phyloP scores from a whole-genome alignment of 2,888 invertebrate genomes.

The Yponomeuta cagnagella region DNA sequence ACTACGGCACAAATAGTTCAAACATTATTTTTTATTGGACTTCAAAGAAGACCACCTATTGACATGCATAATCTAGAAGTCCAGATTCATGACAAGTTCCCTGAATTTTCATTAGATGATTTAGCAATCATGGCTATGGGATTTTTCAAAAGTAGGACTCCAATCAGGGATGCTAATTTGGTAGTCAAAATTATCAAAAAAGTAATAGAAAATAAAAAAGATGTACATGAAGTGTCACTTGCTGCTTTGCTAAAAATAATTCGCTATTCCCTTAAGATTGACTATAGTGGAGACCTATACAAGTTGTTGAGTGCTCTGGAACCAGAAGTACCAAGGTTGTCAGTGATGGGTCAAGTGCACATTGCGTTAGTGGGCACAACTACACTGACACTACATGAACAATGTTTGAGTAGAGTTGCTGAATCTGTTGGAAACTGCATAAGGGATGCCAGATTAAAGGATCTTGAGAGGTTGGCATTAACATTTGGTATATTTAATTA shows the following conservation, averaged over 20 bases:
- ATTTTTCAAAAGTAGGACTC: constrained; percentile 85
- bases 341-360: constrained; percentile 79
- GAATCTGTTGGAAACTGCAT: constrained; percentile 67
- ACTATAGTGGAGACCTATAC: constrained; percentile 54
- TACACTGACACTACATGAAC: constrained; percentile 51
- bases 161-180: constrained; percentile 69
- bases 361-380: constrained; percentile 77
- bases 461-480: constrained; percentile 82
- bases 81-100: constrained; percentile 65
- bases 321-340: constrained; percentile 75
- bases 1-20: constrained; percentile 79
- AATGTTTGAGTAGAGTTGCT: constrained; percentile 60
- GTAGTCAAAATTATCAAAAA: constrained; percentile 67
- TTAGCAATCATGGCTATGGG: constrained; percentile 83
- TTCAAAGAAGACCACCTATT: constrained; percentile 70
- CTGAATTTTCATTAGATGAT: constrained; percentile 78
- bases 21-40: constrained; percentile 79
- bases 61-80: constrained; percentile 81
- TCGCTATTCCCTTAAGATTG: constrained; percentile 72
- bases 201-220: constrained; percentile 64
- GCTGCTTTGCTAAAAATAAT: constrained; percentile 79
- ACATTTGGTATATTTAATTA: constrained; percentile 78
- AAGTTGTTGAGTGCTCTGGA: constrained; percentile 71
- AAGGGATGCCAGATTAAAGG: constrained; percentile 78
- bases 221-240: constrained; percentile 79